Evolutionary conservation across 2,797 vertebrate species (phyloP).

Genomic region (Picus viridis): DNA sequence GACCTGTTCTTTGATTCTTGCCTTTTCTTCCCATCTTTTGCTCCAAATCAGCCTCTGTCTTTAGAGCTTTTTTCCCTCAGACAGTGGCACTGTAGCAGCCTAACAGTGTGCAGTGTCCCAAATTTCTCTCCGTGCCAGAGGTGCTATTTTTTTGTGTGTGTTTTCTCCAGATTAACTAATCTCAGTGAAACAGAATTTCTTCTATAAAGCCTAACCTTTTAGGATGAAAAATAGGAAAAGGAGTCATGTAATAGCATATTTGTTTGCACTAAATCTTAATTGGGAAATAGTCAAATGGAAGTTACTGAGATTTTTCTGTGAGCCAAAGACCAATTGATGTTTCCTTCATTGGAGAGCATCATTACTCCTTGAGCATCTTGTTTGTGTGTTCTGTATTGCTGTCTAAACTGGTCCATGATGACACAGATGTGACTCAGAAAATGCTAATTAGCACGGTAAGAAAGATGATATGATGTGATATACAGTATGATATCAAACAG

Average conservation of each 20-base stretch:
- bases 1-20: neutral
- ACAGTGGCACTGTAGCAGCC: neutral
- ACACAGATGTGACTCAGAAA: neutral
- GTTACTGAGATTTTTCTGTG: neutral
- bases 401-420: neutral
- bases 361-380: neutral
- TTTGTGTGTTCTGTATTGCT: neutral
- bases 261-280: neutral
- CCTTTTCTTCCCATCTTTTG: neutral
- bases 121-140: neutral
- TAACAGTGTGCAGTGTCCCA: neutral
- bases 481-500: neutral
- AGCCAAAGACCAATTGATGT: neutral
- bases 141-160: neutral
- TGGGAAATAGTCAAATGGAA: neutral
- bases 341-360: neutral
- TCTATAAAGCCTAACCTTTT: neutral
- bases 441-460: neutral
- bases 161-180: neutral
- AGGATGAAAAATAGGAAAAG: neutral
- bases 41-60: neutral
- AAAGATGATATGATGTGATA: neutral
- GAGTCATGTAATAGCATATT: neutral
- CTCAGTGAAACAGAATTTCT: neutral
- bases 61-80: neutral